A percentile compares a stretch with the other conserved stretches of the same genome.
These are phyloP conservation scores for Trichogramma dendrolimi DNA, from an alignment of 2,888 invertebrate species.

Conservation along the genomic window DNA sequence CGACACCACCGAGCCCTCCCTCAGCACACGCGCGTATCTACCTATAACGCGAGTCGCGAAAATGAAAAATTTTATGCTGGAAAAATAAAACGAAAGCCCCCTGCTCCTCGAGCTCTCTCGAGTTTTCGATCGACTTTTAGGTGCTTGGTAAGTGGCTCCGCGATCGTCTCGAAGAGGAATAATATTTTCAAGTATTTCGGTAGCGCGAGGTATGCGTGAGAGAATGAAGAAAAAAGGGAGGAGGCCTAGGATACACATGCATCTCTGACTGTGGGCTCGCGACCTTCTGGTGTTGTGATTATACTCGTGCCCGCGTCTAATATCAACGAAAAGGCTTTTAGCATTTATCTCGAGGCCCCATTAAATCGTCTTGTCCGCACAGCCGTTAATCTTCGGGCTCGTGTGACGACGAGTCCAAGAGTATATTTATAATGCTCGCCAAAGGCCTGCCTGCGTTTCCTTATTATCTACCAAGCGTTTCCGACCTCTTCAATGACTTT, in stretches of 20 bases:
- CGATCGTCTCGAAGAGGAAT: too few species aligned
- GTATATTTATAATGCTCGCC: slow-evolving; percentile 29
- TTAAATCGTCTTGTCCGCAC: slow-evolving; percentile 33
- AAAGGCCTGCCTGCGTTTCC: slow-evolving; percentile 3
- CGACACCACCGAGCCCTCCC: too few species aligned
- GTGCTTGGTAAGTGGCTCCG: too few species aligned
- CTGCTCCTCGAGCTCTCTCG: too few species aligned
- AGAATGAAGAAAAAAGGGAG: neutral
- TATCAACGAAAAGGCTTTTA: slow-evolving; percentile 43
- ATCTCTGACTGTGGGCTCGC: neutral
- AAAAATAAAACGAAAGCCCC: too few species aligned
- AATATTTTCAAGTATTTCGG: too few species aligned
- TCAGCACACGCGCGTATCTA: too few species aligned
- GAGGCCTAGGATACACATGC: neutral
- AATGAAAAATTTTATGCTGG: too few species aligned
- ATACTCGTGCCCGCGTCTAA: slow-evolving; percentile 32
- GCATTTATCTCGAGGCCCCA: slow-evolving; percentile 40
- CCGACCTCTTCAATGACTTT: neutral
- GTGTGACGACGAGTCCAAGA: slow-evolving; percentile 11
- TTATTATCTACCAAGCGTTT: slow-evolving; percentile 16
- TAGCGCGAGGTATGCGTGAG: too few species aligned
- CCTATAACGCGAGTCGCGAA: too few species aligned
- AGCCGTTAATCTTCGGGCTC: neutral
- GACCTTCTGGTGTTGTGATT: slow-evolving; percentile 25
- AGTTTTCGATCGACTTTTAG: too few species aligned